Evolutionary conservation across 2,888 invertebrate species (phyloP), one percentile per base, ranked within the genome.

Genomic region (Scaptomyza reducta): DNA sequence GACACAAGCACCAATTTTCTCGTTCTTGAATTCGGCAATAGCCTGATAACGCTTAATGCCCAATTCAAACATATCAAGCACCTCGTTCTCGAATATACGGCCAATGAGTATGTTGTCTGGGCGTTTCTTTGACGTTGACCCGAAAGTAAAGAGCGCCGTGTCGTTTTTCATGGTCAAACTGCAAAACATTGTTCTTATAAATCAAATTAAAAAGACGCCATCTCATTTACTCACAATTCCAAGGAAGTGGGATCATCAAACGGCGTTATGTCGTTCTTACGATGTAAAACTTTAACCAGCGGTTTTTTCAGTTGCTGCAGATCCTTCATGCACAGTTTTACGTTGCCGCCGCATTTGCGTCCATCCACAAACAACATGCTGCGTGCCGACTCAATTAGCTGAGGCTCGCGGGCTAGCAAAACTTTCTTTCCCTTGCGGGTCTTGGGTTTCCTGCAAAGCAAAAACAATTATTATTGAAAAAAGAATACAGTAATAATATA

Each of bases 11-110:
- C 95, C 92, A 27, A 96, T 94, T 91, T 96, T 97, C 55, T 95
- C 94, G 58, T 94, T 94, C 70, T 95, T 94, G 87, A 98, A 97
- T 45, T 96, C 96, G 16, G 94, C 92, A 91, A 99, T 93, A 0
- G 96, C 93, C 89, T 95, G 95, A 90, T 95, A 98, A 57, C 95
- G 94, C 56, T 97, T 96, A 22, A 99, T 94, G 11, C 98, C 97
- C 59, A 99, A 94, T 92, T 99, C 99, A 61, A 97, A 94, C 98
- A 99, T 98, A 90, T 99, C 99, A 60, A 99, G 92, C 31, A 99
- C 92, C 61, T 96, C 95, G 87, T 96, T 94, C 91, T 99, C 97
- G 91, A 95, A 99, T 89, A 96, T 95, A 77, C 99, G 94, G 0
- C 98, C 98, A 56, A 99, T 90, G 31, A 98, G 93, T 45, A 99